A percentile compares a stretch with the other conserved stretches of the same genome.
These are phyloP conservation scores for Ceratoteleas bidentatus DNA, from an alignment of 1,140 invertebrate genomes.

Conservation along the genomic window DNA sequence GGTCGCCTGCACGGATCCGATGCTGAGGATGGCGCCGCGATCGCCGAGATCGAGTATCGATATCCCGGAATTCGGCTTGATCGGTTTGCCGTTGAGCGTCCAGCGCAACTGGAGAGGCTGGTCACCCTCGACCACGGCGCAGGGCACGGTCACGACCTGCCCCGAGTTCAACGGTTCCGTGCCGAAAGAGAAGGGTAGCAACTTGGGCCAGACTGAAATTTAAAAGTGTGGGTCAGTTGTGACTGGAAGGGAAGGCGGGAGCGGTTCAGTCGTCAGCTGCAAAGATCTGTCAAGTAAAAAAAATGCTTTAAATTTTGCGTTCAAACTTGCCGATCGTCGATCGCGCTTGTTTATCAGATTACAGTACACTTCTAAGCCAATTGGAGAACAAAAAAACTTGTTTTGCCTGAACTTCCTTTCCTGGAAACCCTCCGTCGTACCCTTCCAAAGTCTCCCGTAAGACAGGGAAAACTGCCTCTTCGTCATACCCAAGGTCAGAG, in stretches of 20 bases:
- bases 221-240: slow-evolving; percentile 16
- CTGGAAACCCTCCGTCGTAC: no score
- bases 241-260: slow-evolving; percentile 26
- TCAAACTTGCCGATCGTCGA: no score
- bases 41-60: slow-evolving; percentile 85
- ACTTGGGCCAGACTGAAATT: slow-evolving; percentile 83
- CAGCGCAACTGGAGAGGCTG: slow-evolving; percentile 84
- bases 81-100: slow-evolving; percentile 84
- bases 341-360: no score
- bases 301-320: no score
- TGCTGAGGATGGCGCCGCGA: slow-evolving; percentile 87
- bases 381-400: no score
- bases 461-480: not conserved
- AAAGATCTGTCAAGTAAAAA: not conserved
- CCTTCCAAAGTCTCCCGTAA: not conserved
- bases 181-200: slow-evolving; percentile 84
- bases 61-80: slow-evolving; percentile 84
- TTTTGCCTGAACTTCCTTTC: no score
- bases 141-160: slow-evolving; percentile 81
- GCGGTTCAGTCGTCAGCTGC: slow-evolving; percentile 7
- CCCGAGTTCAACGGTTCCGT: slow-evolving; percentile 81
- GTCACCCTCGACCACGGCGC: slow-evolving; percentile 81
- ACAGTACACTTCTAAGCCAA: no score
- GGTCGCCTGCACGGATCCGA: slow-evolving; percentile 85
- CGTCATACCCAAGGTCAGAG: not conserved